Percentiles rank a stretch among this genome's conserved stretches.
Evolutionary conservation across 2,888 invertebrate genomes (phyloP).

Genomic region (Caenorhabditis macrosperma): DNA sequence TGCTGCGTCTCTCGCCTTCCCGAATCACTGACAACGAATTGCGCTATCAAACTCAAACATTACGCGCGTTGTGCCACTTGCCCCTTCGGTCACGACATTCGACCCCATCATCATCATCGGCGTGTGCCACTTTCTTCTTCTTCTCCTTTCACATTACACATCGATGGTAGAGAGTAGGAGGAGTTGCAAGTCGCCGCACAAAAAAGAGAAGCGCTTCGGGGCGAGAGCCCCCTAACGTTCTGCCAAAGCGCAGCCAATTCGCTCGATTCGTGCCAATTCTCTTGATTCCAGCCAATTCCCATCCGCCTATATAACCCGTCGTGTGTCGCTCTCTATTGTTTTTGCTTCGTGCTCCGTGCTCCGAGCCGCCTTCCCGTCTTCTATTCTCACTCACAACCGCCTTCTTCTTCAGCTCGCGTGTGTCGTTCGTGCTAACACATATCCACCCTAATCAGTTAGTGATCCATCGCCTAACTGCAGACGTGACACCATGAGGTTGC

Average conservation of each 20-base stretch:
- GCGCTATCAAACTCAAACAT: slow-evolving; percentile 44
- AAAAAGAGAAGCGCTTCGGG: slow-evolving; percentile 8
- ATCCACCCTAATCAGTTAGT: slow-evolving; percentile 22
- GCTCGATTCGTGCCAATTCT: slow-evolving; percentile 9
- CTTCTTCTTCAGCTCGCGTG: slow-evolving; percentile 15
- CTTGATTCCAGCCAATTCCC: slow-evolving; percentile 22
- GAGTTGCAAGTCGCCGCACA: slow-evolving; percentile 15
- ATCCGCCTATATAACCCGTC: slow-evolving; percentile 1
- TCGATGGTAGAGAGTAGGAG: slow-evolving; percentile 31
- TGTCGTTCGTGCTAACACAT: slow-evolving; percentile 19
- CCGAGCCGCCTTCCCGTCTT: neutral
- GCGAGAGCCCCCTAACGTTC: slow-evolving; percentile 1
- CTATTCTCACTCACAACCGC: slow-evolving; percentile 2
- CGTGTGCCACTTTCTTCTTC: slow-evolving; percentile 22
- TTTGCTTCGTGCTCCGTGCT: neutral
- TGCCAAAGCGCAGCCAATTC: slow-evolving; percentile 4
- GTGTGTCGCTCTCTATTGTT: slow-evolving; percentile 5
- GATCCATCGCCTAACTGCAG: slow-evolving; percentile 32
- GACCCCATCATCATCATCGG: slow-evolving; percentile 23
- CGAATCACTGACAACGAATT: slow-evolving; percentile 12
- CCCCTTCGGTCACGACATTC: slow-evolving; percentile 24
- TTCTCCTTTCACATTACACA: slow-evolving; percentile 17
- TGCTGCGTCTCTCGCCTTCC: slow-evolving; percentile 3
- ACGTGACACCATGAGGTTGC: slow-evolving; percentile 61
- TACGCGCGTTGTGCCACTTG: slow-evolving; percentile 13